These are phyloP conservation scores for Eupithecia dodoneata DNA, from an alignment of 2,888 invertebrate genomes.

Conservation along the genomic window DNA sequence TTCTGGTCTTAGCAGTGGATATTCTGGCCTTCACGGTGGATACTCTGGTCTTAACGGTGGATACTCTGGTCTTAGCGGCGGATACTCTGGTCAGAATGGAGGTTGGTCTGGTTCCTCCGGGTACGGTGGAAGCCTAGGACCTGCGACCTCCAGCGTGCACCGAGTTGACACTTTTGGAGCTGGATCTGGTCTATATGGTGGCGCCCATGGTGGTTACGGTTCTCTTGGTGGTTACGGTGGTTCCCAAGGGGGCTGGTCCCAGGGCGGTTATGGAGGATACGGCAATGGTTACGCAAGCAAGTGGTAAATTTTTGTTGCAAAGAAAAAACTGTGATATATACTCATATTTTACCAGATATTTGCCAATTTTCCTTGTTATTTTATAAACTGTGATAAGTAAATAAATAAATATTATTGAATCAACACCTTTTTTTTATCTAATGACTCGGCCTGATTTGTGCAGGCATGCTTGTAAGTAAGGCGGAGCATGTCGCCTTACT, in stretches of 20 bases:
- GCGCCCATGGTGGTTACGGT: constrained; percentile 19
- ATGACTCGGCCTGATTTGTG: too few species aligned
- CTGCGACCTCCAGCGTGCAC: constrained; percentile 51
- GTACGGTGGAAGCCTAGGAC: constrained; percentile 36
- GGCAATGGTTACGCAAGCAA: constrained; percentile 40
- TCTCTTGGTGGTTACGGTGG: constrained; percentile 33
- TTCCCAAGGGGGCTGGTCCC: constrained; percentile 24
- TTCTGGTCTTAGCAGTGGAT: constrained; percentile 29
- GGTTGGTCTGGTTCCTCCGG: constrained; percentile 29
- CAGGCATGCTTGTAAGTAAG: too few species aligned
- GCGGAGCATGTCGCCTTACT: too few species aligned
- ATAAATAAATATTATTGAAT: constrained; percentile 29
- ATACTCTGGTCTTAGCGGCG: constrained; percentile 21
- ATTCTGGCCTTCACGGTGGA: constrained; percentile 28
- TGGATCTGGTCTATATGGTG: constrained; percentile 27
- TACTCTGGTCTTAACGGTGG: constrained; percentile 29
- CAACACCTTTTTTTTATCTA: background rate
- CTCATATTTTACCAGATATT: background rate
- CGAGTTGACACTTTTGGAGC: constrained; percentile 40
- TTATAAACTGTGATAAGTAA: constrained; percentile 40
- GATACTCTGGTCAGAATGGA: constrained; percentile 23
- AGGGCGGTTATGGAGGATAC: constrained; percentile 37
- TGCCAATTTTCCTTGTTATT: background rate
- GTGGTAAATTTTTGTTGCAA: constrained; percentile 1
- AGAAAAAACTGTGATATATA: background rate